Evolutionary conservation across 2,113 vertebrate species (phyloP), one percentile per base, ranked within the genome.

Genomic region (Ranitomeya variabilis): DNA sequence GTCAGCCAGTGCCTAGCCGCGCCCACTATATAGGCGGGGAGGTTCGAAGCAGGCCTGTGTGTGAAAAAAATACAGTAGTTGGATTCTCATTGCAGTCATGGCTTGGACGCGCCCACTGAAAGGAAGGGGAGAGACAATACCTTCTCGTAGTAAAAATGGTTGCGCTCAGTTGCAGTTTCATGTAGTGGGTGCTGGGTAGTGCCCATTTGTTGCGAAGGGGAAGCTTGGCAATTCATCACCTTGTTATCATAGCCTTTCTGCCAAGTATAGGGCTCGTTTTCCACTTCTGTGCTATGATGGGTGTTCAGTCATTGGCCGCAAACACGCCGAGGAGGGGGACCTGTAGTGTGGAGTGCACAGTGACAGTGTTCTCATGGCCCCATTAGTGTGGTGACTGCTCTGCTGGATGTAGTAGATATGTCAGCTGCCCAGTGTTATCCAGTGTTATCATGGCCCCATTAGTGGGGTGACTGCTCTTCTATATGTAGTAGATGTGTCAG

Each of bases 21-120:
- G 87, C 87, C 82, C 71, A 89, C 87, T 45, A 8, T 19, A 74
- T 51, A 82, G 86, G 86, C 51, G 86, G 86, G 86, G 67, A 64
- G 86, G 21, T 21, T 57, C 51, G 1, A 37, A 71, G 23, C 37
- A 82, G 55, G 67, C 67, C 87, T 66, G 64, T 80, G 76, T 64
- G 23, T 73, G 31, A 45, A 64, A 83, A 83, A 23, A 31, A 55
- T 88, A 81, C 55, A 26, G 73, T 69, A 69, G 55, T 45, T 60
- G 31, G 31, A 54, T 69, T 45, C 52, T 57, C 81, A 16, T 67
- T 64, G 67, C 21, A 62, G 79, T 23, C 31, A 59, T 52, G 8
- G 26, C 13, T 82, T 52, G 54, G 80, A 52, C 64, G 80, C 79
- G 79, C 86, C 87, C 69, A 83, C 55, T 76, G 10, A 8, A 79